phyloP scores from a whole-genome alignment of 2,888 invertebrate species.

The Lasiommata megera region DNA sequence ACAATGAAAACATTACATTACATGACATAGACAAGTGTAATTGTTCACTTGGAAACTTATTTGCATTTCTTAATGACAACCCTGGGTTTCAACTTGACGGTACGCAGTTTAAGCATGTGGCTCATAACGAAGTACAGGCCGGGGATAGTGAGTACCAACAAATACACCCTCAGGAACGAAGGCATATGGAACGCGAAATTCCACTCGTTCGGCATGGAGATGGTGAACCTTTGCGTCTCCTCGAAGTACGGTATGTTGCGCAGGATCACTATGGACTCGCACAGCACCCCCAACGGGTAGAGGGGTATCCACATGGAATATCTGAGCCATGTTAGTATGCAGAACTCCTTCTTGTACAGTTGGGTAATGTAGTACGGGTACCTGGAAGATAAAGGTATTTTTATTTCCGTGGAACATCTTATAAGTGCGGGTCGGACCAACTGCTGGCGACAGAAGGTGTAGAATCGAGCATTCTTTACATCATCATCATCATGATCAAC shows the following conservation, averaged over 20 bases:
- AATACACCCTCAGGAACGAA: conserved; percentile 87
- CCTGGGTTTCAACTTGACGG: conserved; percentile 83
- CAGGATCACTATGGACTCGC: conserved; percentile 91
- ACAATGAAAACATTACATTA: too few relatives aligned
- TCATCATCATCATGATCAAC: too few relatives aligned
- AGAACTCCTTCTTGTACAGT: conserved; percentile 86
- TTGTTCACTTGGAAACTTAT: too few relatives aligned
- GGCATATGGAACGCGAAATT: conserved; percentile 95
- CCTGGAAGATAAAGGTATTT: too few relatives aligned
- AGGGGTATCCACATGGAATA: conserved; percentile 97
- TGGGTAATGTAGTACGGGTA: conserved; percentile 96
- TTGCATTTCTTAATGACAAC: conserved; percentile 68
- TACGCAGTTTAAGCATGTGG: conserved; percentile 90
- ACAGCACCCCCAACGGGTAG: conserved; percentile 94
- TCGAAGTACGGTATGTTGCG: conserved; percentile 95
- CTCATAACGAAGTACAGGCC: conserved; percentile 89
- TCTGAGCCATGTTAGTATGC: conserved; percentile 93
- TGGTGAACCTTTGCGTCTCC: conserved; percentile 88
- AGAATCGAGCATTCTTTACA: too few relatives aligned
- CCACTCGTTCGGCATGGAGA: conserved; percentile 90
- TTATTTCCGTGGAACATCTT: too few relatives aligned
- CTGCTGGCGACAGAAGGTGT: too few relatives aligned
- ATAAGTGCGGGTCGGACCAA: too few relatives aligned
- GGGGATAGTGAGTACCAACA: conserved; percentile 88
- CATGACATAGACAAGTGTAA: too few relatives aligned